Conservation (phyloP, 2,888 invertebrate species). For the Chloroclysta siterata region DNA sequence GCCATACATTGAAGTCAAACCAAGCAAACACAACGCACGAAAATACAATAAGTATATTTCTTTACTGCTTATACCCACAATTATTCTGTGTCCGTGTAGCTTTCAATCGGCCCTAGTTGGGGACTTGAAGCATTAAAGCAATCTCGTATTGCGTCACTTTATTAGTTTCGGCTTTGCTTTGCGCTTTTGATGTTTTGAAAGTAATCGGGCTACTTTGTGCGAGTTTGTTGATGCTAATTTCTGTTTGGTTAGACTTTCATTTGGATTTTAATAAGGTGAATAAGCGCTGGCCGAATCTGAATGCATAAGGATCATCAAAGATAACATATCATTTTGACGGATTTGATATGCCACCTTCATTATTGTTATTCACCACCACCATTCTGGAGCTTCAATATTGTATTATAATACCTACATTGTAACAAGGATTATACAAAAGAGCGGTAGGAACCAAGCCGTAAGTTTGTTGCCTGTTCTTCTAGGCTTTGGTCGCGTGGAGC, state of each 20-base stretch:
- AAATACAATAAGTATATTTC: neutral
- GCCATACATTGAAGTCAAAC: too few relatives aligned
- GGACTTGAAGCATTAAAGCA: conserved; percentile 77
- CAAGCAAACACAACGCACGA: neutral
- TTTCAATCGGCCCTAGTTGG: conserved; percentile 79
- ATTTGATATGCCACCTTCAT: neutral
- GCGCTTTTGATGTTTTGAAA: conserved; percentile 78
- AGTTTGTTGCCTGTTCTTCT: too few relatives aligned
- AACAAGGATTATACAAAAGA: too few relatives aligned
- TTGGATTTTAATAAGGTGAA: conserved; percentile 25
- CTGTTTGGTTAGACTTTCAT: conserved; percentile 36
- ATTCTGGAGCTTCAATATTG: too few relatives aligned
- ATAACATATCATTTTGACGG: neutral
- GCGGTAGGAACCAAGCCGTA: too few relatives aligned
- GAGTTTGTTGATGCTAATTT: conserved; percentile 51
- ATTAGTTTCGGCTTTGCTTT: conserved; percentile 78
- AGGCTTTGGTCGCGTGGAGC: too few relatives aligned
- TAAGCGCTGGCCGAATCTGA: neutral
- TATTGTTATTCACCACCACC: too few relatives aligned
- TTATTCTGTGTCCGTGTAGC: conserved; percentile 11
- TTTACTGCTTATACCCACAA: conserved; percentile 3
- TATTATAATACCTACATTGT: too few relatives aligned
- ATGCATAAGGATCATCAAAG: neutral
- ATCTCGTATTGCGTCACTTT: conserved; percentile 79
- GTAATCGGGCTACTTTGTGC: conserved; percentile 67